Conservation (phyloP, 2,888 invertebrate genomes). For the Teinopalpus imperialis region DNA sequence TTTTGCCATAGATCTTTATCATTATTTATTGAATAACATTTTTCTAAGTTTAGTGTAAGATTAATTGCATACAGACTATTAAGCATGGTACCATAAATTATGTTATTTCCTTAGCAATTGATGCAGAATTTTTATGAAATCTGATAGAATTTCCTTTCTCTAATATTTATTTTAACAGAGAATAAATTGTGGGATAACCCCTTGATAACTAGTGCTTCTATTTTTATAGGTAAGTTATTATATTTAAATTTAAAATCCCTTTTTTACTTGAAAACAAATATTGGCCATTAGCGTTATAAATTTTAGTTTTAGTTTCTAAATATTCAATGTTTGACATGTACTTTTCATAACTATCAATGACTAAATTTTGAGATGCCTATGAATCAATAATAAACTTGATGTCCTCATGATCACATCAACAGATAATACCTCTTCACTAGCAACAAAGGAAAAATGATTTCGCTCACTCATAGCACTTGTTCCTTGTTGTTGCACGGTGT, state of each 20-base stretch:
- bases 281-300: slow-evolving; percentile 12
- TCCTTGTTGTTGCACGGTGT: too few species aligned
- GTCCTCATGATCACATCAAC: too few species aligned
- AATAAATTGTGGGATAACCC: slow-evolving; percentile 15
- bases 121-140: slow-evolving; percentile 9
- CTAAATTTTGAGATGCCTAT: too few species aligned
- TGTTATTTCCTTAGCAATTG: slow-evolving; percentile 6
- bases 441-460: too few species aligned
- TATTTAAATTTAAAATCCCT: slow-evolving; percentile 1
- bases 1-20: slow-evolving; percentile 25
- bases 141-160: slow-evolving; percentile 7
- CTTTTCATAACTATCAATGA: neutral
- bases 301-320: slow-evolving; percentile 3
- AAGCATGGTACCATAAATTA: slow-evolving; percentile 1
- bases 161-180: slow-evolving; percentile 22
- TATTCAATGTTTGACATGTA: slow-evolving; percentile 1
- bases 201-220: slow-evolving; percentile 13
- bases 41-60: neutral
- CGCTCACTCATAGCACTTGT: too few species aligned
- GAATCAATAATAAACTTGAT: too few species aligned
- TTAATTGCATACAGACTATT: slow-evolving; percentile 9
- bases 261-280: slow-evolving; percentile 10
- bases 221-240: slow-evolving; percentile 8
- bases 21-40: neutral
- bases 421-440: too few species aligned